Conservation (phyloP, 2,113 vertebrate species). For the Triplophysa siluroides region DNA sequence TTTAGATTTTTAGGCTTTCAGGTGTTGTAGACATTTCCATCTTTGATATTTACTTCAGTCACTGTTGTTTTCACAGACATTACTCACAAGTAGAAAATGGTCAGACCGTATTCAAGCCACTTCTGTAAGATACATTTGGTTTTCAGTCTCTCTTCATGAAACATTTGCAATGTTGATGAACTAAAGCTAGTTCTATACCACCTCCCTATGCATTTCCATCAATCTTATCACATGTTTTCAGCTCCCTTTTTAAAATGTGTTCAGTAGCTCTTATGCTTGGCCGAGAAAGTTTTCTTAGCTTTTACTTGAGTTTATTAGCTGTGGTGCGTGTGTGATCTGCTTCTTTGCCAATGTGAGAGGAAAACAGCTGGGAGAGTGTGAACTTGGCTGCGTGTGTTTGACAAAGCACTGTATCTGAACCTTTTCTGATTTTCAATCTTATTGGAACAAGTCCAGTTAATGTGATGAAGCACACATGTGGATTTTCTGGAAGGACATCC, state of each 20-base stretch:
- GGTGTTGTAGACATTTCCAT: no score
- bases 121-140: background rate
- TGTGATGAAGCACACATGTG: no score
- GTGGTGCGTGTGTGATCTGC: background rate
- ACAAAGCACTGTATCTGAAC: no score
- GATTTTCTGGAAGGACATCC: no score
- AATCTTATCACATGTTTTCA: slow-evolving; percentile 31
- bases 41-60: no score
- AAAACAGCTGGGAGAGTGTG: slow-evolving; percentile 41
- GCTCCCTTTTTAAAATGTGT: slow-evolving; percentile 34
- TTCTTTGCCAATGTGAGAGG: slow-evolving; percentile 21
- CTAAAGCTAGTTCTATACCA: slow-evolving; percentile 37
- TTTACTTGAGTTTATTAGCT: slow-evolving; percentile 51
- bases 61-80: no score
- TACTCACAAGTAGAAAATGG: no score
- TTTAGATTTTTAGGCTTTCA: no score
- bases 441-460: no score
- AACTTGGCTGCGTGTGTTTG: slow-evolving; percentile 15
- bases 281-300: slow-evolving; percentile 46
- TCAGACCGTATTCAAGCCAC: no score
- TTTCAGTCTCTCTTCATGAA: slow-evolving; percentile 7
- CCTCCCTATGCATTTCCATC: slow-evolving; percentile 44
- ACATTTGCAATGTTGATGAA: slow-evolving; percentile 23
- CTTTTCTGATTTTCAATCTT: no score
- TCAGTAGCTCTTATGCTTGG: slow-evolving; percentile 50